Percentiles rank a stretch among this genome's conserved stretches.
Conservation (phyloP, 2,797 vertebrate genomes). For the Acridotheres tristis region DNA sequence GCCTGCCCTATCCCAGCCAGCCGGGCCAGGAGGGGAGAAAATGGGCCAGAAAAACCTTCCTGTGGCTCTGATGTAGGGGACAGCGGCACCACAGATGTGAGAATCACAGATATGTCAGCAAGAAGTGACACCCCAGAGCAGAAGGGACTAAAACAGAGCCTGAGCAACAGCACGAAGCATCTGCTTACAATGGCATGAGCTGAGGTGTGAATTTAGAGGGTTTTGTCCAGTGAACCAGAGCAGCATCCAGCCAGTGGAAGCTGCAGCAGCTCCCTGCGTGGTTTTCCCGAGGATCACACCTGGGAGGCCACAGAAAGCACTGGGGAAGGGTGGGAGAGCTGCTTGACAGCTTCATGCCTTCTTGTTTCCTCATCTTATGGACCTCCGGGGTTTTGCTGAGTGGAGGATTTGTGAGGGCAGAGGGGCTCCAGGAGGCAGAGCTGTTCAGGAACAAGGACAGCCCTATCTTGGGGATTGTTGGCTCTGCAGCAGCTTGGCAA, state of each 20-base stretch:
- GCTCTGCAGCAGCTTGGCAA: not conserved
- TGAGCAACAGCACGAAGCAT: not conserved
- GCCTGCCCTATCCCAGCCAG: not conserved
- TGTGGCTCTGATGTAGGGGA: rapidly evolving
- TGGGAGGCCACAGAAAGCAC: rapidly evolving
- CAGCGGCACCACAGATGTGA: rapidly evolving
- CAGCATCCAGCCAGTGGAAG: rapidly evolving
- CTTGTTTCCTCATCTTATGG: not conserved
- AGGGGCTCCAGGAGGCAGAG: not conserved
- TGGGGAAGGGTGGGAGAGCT: not conserved
- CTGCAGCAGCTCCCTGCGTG: not conserved
- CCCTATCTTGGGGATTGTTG: rapidly evolving
- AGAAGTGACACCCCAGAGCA: not conserved
- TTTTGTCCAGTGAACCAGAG: not conserved
- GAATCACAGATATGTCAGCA: not conserved
- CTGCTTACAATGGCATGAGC: rapidly evolving
- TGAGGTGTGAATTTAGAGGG: not conserved
- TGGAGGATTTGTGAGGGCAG: not conserved
- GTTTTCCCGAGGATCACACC: not conserved
- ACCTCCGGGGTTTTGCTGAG: not conserved
- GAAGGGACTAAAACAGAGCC: not conserved
- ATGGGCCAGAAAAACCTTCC: not conserved
- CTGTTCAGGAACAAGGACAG: not conserved
- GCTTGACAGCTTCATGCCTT: rapidly evolving
- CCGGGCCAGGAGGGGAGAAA: not conserved